Evolutionary conservation across 2,113 vertebrate species (phyloP), one percentile per base, ranked within the genome.

Genomic region (Litocranius walleri): DNA sequence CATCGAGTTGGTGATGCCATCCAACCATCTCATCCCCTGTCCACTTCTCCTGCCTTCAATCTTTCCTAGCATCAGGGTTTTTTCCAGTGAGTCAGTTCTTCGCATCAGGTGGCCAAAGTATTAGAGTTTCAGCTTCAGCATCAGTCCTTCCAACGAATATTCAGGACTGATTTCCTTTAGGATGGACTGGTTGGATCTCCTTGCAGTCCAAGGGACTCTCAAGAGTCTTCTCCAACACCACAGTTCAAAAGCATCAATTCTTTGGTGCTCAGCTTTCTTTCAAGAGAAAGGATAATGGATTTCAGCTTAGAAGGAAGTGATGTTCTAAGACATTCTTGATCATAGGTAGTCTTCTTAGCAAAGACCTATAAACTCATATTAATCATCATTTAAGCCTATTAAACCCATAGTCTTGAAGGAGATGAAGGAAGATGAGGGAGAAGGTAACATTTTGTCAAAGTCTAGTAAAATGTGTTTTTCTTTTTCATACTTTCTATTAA

Each of bases 391-490:
- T 95, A 90, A 96, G 62, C 67, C 64, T 95, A 36, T 40, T 67
- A 92, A 84, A 45, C 40, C 64, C 88, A 11, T 36, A 82, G 2
- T 81, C 85, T 56, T 33, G 17, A 29, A 33, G 29, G 25, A 89
- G 7, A 61, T 50, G 21, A 88, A 94, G n/a, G n/a, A 82, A 62
- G 83, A 54, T 61, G 19, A 40, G 14, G 15, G 19, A 94, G 30
- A 88, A 94, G 90, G 78, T 91, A 19, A 48, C 14, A 64, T 89
- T 93, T 83, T 92, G 83, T 91, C 92, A 57, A 93, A 94, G 36
- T 87, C 83, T 90, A 92, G 71, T 57, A n/a, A 25, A 84, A n/a
- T 36, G n/a, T 81, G 71, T 57, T 52, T 62, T 87, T 92, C 50
- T 67, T 95, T 86, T 81, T 50, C 54, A 80, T 90, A 30, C 13